These are phyloP conservation scores for Prunella fulvescens DNA, from an alignment of 2,113 vertebrate genomes.

Conservation along the genomic window DNA sequence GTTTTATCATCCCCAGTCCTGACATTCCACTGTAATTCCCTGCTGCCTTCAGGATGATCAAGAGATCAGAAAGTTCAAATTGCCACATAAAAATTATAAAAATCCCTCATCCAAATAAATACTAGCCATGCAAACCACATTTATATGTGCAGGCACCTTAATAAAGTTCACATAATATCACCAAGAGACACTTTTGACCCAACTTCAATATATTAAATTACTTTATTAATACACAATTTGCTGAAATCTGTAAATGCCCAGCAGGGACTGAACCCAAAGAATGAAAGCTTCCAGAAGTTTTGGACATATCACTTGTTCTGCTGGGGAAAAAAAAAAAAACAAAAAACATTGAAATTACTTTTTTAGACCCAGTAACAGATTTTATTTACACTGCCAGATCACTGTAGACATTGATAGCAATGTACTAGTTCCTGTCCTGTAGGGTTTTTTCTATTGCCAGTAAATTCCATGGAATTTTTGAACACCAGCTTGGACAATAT, in stretches of 20 bases:
- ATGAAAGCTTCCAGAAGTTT: neutral
- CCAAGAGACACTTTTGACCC: neutral
- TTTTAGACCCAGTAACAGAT: neutral
- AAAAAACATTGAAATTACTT: neutral
- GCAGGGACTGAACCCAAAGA: neutral
- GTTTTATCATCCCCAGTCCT: neutral
- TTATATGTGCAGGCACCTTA: neutral
- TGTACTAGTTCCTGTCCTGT: neutral
- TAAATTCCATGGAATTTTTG: neutral
- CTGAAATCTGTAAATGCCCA: neutral
- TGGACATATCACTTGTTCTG: neutral
- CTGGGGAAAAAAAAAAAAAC: too few species aligned
- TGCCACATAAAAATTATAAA: neutral
- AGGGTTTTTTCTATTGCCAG: neutral
- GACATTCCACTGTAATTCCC: neutral
- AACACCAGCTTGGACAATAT: neutral
- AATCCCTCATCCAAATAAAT: neutral
- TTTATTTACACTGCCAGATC: neutral
- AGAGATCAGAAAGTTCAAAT: neutral
- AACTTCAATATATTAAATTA: neutral
- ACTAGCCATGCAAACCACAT: neutral
- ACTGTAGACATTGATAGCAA: neutral
- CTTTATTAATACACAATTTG: neutral
- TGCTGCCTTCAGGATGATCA: neutral
- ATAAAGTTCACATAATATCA: neutral